Base-by-base conservation (phyloP, 2,888 invertebrate genomes). In the Lepidonotus clava region DNA sequence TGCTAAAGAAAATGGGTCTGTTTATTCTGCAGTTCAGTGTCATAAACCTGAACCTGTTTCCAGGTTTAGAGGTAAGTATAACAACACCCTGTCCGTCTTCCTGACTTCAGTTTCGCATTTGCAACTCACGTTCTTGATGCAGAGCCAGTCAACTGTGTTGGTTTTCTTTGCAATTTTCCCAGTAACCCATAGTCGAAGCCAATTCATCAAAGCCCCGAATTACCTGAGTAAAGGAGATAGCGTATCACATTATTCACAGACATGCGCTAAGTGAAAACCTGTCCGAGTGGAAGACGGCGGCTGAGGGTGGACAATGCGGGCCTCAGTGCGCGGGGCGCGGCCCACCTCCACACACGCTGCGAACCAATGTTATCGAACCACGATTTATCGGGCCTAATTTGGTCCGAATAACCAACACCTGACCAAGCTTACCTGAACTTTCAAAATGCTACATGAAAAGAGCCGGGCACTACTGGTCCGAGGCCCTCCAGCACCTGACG, bases 401-500 rank as follows among this genome's bases (percentile, higher is more conserved):
- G 80, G 46, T 2, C 34, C 32, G 46, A 80, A 51, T 51, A 46
- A 51, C 80, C 51, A 80, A 46, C 80, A 80, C 80, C 80, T 80
- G 80, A 80, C 80, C 11, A 24, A 32, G 28, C 51, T 80, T 80
- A 80, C 80, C 80, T 80, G 80, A 28, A 80, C 80, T 21, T 21
- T 80, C 4, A 80, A 32, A 80, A 41, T 80, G 80, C 41, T 24
- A 80, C 80, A 80, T 80, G 80, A 80, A 80, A 80, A 80, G 80
- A 6, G 11, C 1, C 80, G 11, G 51, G 6, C 46, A 34, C 24
- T 32, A 28, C 8, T 41, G 41, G 40, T 14, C 14, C 6, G 32
- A 28, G 41, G 80, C 80, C 80, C 80, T 80, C 80, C 80, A 80
- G 80, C 80, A 80, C 80, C 80, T 80, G 80, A 46, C 41, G 32